Evolutionary conservation across 2,113 vertebrate species (phyloP), one percentile per base, ranked within the genome.

Genomic region (Garra rufa): DNA sequence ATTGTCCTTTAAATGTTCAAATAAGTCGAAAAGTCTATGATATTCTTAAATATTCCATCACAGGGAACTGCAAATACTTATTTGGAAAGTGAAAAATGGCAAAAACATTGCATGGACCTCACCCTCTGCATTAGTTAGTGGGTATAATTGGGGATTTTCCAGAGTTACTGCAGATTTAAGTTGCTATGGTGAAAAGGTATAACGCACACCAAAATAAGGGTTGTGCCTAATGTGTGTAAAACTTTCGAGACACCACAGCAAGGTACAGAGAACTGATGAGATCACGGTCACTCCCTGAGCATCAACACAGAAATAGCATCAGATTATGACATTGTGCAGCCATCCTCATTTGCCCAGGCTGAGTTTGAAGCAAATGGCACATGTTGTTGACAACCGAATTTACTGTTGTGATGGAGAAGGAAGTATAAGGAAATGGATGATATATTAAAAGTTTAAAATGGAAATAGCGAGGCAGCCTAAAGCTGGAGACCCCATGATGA

Each of bases 121-220:
- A 41, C 61, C 79, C 55, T 59, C 65, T 24, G 10, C 61, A 46
- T 87, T 84, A 83, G 28, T 87, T 83, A 83, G 48, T 43, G 86
- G 84, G 77, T 73, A 74, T 87, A 90, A 91, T 85, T 88, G 87
- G 88, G 89, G 89, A 73, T 89, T 94, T 93, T 93, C 91, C 90
- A 90, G 89, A 28, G 80, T 89, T 88, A 85, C 85, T 88, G 88
- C 88, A 90, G 87, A 88, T 92, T 92, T 86, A 77, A 76, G 92
- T 93, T 92, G 82, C 91, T 87, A 89, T 93, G 90, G 92, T 85
- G 85, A 91, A 83, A 61, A 65, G 71, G 82, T 85, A 75, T 69
- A 67, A 75, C 55, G 57, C 57, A 57, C 61, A 67, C 82, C 90
- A 92, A 91, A 92, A 93, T 90, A 92, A 91, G 86, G 89, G 90